Evolutionary conservation across 2,888 invertebrate genomes (phyloP).

Genomic region (Argyra leucocephala): DNA sequence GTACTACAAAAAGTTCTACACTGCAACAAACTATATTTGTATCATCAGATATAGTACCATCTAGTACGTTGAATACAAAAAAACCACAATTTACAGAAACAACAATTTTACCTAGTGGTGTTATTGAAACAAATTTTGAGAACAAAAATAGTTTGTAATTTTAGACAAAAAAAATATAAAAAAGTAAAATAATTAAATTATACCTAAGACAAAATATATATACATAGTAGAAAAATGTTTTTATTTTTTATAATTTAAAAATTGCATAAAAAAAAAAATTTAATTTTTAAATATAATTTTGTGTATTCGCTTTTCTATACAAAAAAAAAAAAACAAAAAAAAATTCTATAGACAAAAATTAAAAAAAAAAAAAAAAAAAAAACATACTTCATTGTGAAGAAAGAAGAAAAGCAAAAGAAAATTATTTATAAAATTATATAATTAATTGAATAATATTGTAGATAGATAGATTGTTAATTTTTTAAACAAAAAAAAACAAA

Average conservation of each 20-base stretch:
- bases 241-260: not conserved
- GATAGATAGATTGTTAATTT: constrained; percentile 3
- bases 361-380: not conserved
- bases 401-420: not conserved
- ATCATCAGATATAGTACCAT: constrained; percentile 15
- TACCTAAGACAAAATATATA: not conserved
- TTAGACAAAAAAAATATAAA: not conserved
- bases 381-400: too few relatives aligned
- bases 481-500: not conserved
- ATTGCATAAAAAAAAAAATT: not conserved
- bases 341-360: not conserved
- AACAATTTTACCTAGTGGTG: constrained; percentile 21
- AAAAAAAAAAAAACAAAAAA: not conserved
- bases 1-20: constrained; percentile 17
- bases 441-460: not conserved
- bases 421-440: not conserved
- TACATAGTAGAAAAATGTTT: not conserved
- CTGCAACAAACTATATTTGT: constrained; percentile 20
- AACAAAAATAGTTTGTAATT: constrained; percentile 10
- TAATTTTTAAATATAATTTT: not conserved
- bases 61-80: constrained; percentile 8
- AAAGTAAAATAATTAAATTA: not conserved
- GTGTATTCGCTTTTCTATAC: not conserved
- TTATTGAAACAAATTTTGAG: constrained; percentile 24
- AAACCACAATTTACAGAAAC: constrained; percentile 17